Evolutionary conservation across 2,888 invertebrate species (phyloP).

Genomic region (Dorcus parallelipipedus): DNA sequence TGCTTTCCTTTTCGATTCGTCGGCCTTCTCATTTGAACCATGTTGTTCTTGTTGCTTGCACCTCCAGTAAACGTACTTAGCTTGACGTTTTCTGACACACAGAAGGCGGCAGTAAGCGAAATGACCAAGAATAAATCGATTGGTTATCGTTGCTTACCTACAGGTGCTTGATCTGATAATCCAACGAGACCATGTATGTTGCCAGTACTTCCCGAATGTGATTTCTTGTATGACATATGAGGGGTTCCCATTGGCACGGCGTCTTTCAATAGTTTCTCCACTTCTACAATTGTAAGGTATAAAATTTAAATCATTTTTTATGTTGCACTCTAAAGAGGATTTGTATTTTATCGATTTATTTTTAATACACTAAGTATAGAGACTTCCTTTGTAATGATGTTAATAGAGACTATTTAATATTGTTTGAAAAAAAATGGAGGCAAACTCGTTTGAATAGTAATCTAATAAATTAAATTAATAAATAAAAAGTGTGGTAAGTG

Average conservation of each 20-base stretch:
- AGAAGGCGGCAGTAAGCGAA: not conserved
- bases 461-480: not conserved
- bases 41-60: conserved; percentile 57
- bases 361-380: too few species aligned
- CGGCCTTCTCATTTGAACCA: conserved; percentile 80
- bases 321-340: too few species aligned
- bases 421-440: too few species aligned
- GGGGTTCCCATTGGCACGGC: conserved; percentile 53
- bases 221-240: conserved; percentile 61
- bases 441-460: not conserved
- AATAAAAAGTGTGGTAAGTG: not conserved
- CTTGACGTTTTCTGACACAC: conserved; percentile 35
- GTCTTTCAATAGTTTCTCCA: conserved; percentile 88
- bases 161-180: conserved; percentile 35
- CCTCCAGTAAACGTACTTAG: conserved; percentile 63
- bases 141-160: conserved; percentile 20
- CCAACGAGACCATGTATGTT: conserved; percentile 56
- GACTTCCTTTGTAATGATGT: too few species aligned
- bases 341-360: too few species aligned
- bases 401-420: too few species aligned
- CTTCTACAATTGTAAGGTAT: conserved; percentile 60
- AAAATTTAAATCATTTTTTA: too few species aligned
- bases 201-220: conserved; percentile 60
- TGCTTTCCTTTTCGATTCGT: conserved; percentile 89
- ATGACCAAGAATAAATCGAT: not conserved